A percentile compares a stretch with the other conserved stretches of the same genome.
phyloP scores from a whole-genome alignment of 2,113 vertebrate species.

The Rynchops niger region DNA sequence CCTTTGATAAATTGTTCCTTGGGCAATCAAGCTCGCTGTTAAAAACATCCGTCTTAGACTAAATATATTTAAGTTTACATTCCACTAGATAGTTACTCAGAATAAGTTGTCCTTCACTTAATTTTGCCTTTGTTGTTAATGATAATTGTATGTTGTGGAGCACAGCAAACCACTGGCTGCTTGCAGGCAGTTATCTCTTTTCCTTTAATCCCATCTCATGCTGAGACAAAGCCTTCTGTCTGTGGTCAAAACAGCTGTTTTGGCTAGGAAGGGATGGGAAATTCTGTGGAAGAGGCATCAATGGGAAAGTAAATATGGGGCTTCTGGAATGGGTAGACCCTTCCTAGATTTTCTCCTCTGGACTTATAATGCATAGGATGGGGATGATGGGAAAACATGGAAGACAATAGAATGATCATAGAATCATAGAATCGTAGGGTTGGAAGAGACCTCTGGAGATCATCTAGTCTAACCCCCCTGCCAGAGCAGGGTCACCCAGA shows the following conservation, averaged over 20 bases:
- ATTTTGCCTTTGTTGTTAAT: background rate
- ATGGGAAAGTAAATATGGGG: background rate
- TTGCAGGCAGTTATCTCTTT: background rate
- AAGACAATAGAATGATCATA: background rate
- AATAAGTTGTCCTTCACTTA: background rate
- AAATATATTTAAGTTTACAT: background rate
- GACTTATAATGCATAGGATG: background rate
- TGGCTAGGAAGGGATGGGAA: slow-evolving; percentile 5
- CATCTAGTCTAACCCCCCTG: too few species aligned
- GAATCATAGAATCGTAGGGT: too few species aligned
- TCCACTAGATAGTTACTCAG: background rate
- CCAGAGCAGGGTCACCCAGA: too few species aligned
- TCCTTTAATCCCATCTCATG: background rate
- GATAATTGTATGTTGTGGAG: background rate
- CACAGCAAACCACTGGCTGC: background rate
- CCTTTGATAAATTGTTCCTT: background rate
- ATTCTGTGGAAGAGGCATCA: background rate
- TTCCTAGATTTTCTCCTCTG: slow-evolving; percentile 36
- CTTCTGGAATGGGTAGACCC: background rate
- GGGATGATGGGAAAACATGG: background rate
- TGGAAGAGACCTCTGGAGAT: too few species aligned
- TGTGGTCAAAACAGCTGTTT: background rate
- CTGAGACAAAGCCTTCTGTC: slow-evolving; percentile 28
- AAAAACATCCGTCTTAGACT: background rate
- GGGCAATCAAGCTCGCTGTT: background rate